Evolutionary conservation across 2,797 vertebrate species (phyloP).

Genomic region (Mergus octosetaceus): DNA sequence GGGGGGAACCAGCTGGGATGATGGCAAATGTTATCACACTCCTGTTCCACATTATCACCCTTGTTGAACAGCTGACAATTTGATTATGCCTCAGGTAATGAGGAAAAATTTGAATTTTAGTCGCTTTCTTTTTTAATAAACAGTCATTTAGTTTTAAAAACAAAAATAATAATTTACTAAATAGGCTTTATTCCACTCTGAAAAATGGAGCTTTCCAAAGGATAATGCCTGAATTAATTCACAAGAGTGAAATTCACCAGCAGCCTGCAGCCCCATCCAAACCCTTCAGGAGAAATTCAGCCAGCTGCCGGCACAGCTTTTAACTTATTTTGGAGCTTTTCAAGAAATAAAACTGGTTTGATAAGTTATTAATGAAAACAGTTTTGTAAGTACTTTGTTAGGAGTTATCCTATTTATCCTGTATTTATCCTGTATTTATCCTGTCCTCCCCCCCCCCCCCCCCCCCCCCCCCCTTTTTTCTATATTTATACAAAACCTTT

Average conservation of each 20-base stretch:
- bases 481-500: constrained; percentile 21
- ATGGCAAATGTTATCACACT: background rate
- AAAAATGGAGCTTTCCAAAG: constrained; percentile 12
- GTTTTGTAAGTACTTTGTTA: constrained; percentile 6
- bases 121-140: constrained; percentile 53
- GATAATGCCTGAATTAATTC: constrained; percentile 40
- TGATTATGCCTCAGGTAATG: constrained; percentile 62
- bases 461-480: background rate
- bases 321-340: constrained; percentile 29
- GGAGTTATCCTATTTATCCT: too few relatives aligned
- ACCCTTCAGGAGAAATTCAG: constrained; percentile 63
- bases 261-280: constrained; percentile 43
- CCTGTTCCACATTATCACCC: constrained; percentile 32
- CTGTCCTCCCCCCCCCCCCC: background rate
- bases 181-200: constrained; percentile 45
- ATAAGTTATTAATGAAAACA: constrained; percentile 67
- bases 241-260: constrained; percentile 54
- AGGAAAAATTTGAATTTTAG: constrained; percentile 42
- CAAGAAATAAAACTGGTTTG: constrained; percentile 37
- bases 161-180: constrained; percentile 64
- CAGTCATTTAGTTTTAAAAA: constrained; percentile 58
- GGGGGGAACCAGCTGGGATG: constrained; percentile 39
- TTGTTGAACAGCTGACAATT: constrained; percentile 53
- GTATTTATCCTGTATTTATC: background rate
- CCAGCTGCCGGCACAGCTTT: constrained; percentile 57